Base-by-base conservation (phyloP, 2,888 invertebrate genomes). In the Linnaemya tessellans region DNA sequence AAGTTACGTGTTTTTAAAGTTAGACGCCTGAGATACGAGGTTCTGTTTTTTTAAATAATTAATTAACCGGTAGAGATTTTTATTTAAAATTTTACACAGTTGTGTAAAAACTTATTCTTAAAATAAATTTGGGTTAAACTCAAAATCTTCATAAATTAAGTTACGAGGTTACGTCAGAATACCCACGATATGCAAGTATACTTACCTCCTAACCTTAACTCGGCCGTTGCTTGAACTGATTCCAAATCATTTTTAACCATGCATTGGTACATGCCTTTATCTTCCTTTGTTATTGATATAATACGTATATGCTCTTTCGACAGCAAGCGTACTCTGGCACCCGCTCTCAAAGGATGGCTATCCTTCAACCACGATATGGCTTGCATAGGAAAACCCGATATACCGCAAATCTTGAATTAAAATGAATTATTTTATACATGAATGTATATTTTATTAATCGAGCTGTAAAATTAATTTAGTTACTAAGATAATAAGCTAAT, bases 231-330 rank as follows among this genome's bases (percentile, higher is more conserved):
- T 91, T 97, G 97, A 1, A 95, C 95, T 89, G 96, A 96, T 90
- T 97, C 97, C 90, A 95, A 94, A 81, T 96, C 95, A 90, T 97
- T 97, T 90, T 95, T 95, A 8, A 96, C 96, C 88, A 97, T 95
- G 91, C 98, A 98, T 91, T 98, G 98, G 92, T 97, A 98, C 95
- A 97, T 96, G 41, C 98, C 98, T 88, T 96, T 95, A 91, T 98
- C 97, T 84, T 96, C 96, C 87, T 96, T 95, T 74, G 95, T 95
- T 51, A 97, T 93, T 68, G 94, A 94, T 84, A 94, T 94, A 89
- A 96, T 94, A 88, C 93, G 93, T 85, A 94, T 93, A 86, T 93
- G 93, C 84, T 94, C 94, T 86, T 93, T 93, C 9, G 94, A 92
- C 89, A 94, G 92, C 89, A 94, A 89, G 86, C 93, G 93, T 22